Conservation (phyloP, 1,140 invertebrate genomes). For the Trichoplusia ni region DNA sequence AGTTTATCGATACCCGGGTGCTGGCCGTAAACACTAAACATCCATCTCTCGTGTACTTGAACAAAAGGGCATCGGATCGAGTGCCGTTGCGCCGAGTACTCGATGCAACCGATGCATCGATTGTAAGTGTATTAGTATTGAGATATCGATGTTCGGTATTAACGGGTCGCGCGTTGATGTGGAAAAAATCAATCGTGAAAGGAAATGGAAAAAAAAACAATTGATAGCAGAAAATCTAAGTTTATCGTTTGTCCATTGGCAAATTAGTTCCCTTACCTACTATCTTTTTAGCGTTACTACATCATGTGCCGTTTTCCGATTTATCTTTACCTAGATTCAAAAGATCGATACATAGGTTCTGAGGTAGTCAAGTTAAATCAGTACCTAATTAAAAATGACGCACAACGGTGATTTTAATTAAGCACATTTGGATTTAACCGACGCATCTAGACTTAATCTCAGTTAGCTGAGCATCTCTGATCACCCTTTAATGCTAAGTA, state of each 20-base stretch:
- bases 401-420: not conserved
- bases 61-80: not conserved
- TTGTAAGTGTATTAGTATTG: conserved; percentile 17
- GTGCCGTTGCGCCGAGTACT: not conserved
- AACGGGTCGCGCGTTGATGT: conserved; percentile 7
- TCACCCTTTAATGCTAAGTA: conserved; percentile 11
- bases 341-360: too few species aligned
- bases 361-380: too few species aligned
- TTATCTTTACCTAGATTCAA: too few species aligned
- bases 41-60: conserved; percentile 8
- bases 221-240: not conserved
- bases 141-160: not conserved
- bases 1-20: not conserved
- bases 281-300: too few species aligned
- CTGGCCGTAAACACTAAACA: not conserved
- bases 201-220: not conserved
- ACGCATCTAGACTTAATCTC: not conserved
- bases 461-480: not conserved
- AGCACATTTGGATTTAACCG: not conserved
- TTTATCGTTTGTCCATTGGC: not conserved
- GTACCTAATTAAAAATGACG: not conserved
- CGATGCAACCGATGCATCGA: conserved; percentile 12
- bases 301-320: too few species aligned
- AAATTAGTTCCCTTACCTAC: too few species aligned
- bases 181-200: conserved; percentile 2